Conservation (phyloP, 2,797 vertebrate species). For the Spizella passerina region DNA sequence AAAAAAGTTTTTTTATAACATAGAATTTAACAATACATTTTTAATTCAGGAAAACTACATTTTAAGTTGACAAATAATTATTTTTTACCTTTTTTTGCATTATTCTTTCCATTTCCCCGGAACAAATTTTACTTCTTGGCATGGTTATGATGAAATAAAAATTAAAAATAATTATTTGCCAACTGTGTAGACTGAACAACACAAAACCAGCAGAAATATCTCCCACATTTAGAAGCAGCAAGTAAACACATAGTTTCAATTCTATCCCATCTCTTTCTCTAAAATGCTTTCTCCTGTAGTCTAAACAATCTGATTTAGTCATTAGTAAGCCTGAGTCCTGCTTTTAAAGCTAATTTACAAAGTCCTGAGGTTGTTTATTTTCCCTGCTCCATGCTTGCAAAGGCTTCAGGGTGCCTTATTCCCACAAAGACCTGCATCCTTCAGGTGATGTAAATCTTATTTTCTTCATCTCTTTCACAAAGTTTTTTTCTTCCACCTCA, state of each 20-base stretch:
- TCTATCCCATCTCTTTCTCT: neutral
- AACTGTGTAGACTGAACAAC: neutral
- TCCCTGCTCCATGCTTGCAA: neutral
- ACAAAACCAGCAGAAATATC: neutral
- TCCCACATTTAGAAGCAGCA: neutral
- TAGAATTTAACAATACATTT: neutral
- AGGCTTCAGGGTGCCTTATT: neutral
- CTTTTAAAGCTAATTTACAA: neutral
- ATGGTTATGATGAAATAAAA: neutral
- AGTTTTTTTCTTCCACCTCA: neutral
- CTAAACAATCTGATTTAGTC: constrained; percentile 19
- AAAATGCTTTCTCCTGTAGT: neutral
- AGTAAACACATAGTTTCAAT: neutral
- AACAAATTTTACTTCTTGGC: neutral
- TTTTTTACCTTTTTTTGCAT: neutral
- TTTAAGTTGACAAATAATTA: neutral
- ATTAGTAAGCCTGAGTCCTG: neutral
- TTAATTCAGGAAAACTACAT: neutral
- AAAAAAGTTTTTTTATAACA: neutral
- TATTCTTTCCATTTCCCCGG: neutral
- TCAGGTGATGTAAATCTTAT: neutral
- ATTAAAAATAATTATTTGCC: neutral
- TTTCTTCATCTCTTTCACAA: neutral
- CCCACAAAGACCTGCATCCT: neutral
- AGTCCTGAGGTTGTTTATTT: neutral